These are phyloP conservation scores for Metacarcinus magister DNA, from an alignment of 2,888 invertebrate species.

Conservation along the genomic window DNA sequence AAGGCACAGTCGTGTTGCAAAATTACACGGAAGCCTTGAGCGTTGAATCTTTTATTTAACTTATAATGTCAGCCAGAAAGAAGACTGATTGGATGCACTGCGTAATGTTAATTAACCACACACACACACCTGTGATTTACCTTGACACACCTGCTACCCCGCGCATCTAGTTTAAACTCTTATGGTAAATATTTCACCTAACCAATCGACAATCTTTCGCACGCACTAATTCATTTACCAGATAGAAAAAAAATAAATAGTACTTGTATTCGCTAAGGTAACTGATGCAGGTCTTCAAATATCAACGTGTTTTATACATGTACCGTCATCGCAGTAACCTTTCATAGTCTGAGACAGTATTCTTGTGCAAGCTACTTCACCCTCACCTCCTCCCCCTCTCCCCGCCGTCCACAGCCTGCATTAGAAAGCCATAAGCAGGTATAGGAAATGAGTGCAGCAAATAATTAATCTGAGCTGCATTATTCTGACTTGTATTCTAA, in stretches of 20 bases:
- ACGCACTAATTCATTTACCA: background rate
- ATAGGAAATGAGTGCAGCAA: conserved; percentile 43
- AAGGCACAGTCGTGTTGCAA: background rate
- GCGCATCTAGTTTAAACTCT: background rate
- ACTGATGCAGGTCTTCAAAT: background rate
- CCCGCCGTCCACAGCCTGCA: background rate
- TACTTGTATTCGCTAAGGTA: background rate
- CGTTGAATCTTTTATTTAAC: background rate
- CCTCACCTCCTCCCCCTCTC: background rate
- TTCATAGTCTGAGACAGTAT: background rate
- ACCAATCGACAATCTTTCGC: background rate
- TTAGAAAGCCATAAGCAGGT: background rate
- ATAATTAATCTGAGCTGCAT: background rate
- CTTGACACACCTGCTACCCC: background rate
- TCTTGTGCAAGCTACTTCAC: background rate
- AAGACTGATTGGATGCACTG: background rate
- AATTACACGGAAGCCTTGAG: background rate
- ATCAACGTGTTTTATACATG: background rate
- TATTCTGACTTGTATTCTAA: background rate
- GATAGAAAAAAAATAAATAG: no score
- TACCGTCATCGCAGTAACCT: background rate
- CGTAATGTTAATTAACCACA: background rate
- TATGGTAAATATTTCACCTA: background rate
- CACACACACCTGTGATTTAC: background rate
- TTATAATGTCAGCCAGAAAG: conserved; percentile 5